Evolutionary conservation across 2,797 vertebrate genomes (phyloP).

Genomic region (Girardinus metallicus): DNA sequence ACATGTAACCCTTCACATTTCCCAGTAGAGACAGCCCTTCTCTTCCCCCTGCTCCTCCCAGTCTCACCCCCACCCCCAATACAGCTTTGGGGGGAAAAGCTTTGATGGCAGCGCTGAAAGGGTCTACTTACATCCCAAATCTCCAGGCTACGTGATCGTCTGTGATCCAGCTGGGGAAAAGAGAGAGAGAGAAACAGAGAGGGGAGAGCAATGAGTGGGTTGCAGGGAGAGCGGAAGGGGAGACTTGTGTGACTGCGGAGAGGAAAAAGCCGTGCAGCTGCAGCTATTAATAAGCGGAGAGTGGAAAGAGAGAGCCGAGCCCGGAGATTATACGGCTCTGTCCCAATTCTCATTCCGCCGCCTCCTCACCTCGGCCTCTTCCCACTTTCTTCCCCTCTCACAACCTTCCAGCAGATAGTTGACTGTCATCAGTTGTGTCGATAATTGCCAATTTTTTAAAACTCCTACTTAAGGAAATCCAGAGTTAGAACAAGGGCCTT

Average conservation of each 20-base stretch:
- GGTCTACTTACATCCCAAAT: slow-evolving; percentile 89
- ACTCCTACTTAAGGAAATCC: slow-evolving; percentile 33
- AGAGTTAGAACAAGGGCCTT: slow-evolving; percentile 44
- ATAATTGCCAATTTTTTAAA: slow-evolving; percentile 75
- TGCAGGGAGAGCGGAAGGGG: slow-evolving; percentile 68
- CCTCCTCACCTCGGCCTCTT: slow-evolving; percentile 64
- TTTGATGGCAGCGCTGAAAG: slow-evolving; percentile 83
- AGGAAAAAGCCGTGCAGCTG: slow-evolving; percentile 74
- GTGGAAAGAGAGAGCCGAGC: slow-evolving; percentile 74
- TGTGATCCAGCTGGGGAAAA: slow-evolving; percentile 84
- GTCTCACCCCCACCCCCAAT: slow-evolving; percentile 32
- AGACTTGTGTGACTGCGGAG: slow-evolving; percentile 71
- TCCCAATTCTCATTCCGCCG: slow-evolving; percentile 75
- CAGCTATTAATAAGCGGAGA: slow-evolving; percentile 79
- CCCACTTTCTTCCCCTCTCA: slow-evolving; percentile 40
- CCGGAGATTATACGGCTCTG: slow-evolving; percentile 74
- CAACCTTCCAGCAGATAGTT: slow-evolving; percentile 66
- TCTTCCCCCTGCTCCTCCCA: slow-evolving; percentile 17
- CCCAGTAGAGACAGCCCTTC: slow-evolving; percentile 63
- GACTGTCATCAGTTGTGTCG: slow-evolving; percentile 62
- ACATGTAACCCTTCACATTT: slow-evolving; percentile 78
- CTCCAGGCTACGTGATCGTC: slow-evolving; percentile 87
- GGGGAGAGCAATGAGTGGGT: slow-evolving; percentile 57
- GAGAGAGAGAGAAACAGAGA: slow-evolving; percentile 43
- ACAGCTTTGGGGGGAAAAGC: slow-evolving; percentile 56